These are phyloP conservation scores for Chrysolina americana DNA, from an alignment of 2,888 invertebrate genomes.

Conservation along the genomic window DNA sequence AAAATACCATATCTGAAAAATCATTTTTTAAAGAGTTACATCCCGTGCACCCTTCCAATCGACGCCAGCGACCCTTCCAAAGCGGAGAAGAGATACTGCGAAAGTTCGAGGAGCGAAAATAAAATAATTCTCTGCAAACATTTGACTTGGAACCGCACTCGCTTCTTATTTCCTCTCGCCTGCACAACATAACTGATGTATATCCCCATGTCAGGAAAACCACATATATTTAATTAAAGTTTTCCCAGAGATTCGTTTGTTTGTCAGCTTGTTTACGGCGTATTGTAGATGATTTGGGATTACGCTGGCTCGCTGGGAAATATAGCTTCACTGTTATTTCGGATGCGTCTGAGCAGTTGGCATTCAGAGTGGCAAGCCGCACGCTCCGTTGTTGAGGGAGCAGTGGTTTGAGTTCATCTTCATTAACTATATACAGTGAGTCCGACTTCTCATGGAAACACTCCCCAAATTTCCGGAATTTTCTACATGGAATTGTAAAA, in stretches of 20 bases:
- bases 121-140: constrained; percentile 22
- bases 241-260: constrained; percentile 36
- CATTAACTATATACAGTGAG: background rate
- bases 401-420: constrained; percentile 42
- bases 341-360: constrained; percentile 31
- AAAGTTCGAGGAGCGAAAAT: constrained; percentile 19
- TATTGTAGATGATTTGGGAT: constrained; percentile 26
- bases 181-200: constrained; percentile 19
- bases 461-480: too few relatives aligned
- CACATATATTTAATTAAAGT: constrained; percentile 42
- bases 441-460: too few relatives aligned
- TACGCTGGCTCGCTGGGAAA: constrained; percentile 21
- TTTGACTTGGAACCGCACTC: constrained; percentile 23
- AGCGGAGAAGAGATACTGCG: background rate
- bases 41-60: background rate
- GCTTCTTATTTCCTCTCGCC: constrained; percentile 34
- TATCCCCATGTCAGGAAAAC: constrained; percentile 29
- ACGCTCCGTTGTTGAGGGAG: background rate
- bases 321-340: constrained; percentile 33
- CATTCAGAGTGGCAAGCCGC: constrained; percentile 22
- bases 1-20: too few relatives aligned
- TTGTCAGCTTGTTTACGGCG: constrained; percentile 31
- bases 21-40: too few relatives aligned
- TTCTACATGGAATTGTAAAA: too few relatives aligned
- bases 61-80: background rate